phyloP scores from a whole-genome alignment of 2,888 invertebrate species.

The Nezara viridula region DNA sequence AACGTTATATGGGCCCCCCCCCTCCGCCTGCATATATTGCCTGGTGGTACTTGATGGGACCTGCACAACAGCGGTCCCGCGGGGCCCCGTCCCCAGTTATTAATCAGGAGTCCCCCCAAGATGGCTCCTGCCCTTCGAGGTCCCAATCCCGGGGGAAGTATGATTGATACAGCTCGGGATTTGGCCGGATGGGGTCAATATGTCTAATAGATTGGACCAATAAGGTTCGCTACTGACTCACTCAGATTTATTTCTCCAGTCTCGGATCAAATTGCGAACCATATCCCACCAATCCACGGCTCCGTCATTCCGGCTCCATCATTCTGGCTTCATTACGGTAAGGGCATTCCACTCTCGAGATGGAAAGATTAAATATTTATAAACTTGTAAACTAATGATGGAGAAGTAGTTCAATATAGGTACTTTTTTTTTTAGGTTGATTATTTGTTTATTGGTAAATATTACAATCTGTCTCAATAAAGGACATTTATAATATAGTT shows the following conservation, averaged over 20 bases:
- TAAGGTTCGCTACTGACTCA: not conserved
- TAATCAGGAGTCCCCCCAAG: not conserved
- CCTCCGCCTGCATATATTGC: not conserved
- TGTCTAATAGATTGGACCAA: not conserved
- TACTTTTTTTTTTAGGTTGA: too few species aligned
- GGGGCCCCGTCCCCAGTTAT: not conserved
- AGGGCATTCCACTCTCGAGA: not conserved
- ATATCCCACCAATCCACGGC: not conserved
- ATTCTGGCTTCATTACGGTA: not conserved
- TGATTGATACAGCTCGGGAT: not conserved
- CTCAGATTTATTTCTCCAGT: not conserved
- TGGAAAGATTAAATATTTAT: not conserved
- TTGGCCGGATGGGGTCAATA: not conserved
- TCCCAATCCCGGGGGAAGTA: not conserved
- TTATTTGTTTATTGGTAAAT: too few species aligned
- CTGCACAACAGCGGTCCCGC: not conserved
- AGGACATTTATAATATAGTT: too few species aligned
- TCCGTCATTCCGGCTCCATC: not conserved
- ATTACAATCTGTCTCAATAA: too few species aligned
- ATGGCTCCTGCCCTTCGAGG: not conserved
- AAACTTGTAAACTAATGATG: too few species aligned
- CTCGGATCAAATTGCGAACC: not conserved
- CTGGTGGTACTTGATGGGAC: not conserved
- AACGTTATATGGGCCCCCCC: constrained; percentile 9
- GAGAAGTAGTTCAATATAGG: too few species aligned